These are phyloP conservation scores for Anguilla rostrata DNA, from an alignment of 2,113 vertebrate species.

Conservation along the genomic window DNA sequence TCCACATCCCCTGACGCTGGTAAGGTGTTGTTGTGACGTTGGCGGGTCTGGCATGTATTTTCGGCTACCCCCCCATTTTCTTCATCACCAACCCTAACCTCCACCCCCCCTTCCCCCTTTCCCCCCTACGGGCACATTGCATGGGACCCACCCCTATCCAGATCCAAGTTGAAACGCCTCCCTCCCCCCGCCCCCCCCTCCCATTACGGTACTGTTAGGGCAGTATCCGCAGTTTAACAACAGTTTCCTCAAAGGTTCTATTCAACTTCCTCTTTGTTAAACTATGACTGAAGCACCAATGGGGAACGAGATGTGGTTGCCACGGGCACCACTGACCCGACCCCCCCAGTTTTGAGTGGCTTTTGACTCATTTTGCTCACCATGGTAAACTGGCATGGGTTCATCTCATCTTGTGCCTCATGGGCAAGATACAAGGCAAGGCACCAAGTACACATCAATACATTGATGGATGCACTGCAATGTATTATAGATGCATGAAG, in stretches of 20 bases:
- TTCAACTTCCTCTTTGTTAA: background rate
- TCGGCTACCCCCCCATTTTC: slow-evolving; percentile 35
- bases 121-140: slow-evolving; percentile 31
- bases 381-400: background rate
- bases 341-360: background rate
- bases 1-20: slow-evolving; percentile 15
- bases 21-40: slow-evolving; percentile 39
- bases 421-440: background rate
- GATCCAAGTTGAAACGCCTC: background rate
- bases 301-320: background rate
- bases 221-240: no score
- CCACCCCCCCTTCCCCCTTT: background rate
- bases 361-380: background rate
- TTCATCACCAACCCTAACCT: slow-evolving; percentile 18
- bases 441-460: background rate
- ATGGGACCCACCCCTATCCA: slow-evolving; percentile 4
- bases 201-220: background rate
- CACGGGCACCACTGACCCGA: background rate
- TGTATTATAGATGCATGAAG: slow-evolving; percentile 9
- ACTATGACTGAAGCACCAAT: background rate
- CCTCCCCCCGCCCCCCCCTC: background rate
- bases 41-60: slow-evolving; percentile 41
- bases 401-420: background rate
- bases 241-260: background rate
- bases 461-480: background rate